These are phyloP conservation scores for Bubo bubo DNA, from an alignment of 2,113 vertebrate genomes.

Conservation along the genomic window DNA sequence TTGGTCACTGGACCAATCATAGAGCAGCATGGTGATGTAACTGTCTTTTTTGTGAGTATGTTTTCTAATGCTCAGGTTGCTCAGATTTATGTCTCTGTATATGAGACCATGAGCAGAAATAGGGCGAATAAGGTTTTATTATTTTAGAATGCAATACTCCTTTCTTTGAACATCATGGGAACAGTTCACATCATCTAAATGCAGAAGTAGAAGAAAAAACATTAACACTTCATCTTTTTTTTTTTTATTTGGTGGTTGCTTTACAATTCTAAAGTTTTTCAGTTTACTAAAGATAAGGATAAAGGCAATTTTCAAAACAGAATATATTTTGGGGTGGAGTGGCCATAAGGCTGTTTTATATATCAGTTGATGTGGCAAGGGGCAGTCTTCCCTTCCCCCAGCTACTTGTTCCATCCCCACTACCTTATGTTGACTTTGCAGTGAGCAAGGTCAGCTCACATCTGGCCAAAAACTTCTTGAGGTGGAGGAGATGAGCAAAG, in stretches of 20 bases:
- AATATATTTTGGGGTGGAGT: not conserved
- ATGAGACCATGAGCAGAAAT: not conserved
- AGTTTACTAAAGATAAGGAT: not conserved
- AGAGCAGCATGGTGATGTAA: not conserved
- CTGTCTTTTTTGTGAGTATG: not conserved
- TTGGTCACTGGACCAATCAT: not conserved
- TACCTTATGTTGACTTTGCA: not conserved
- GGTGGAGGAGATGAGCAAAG: not conserved
- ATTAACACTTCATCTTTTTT: not conserved
- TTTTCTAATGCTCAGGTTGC: not conserved
- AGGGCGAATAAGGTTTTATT: not conserved
- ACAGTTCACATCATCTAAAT: not conserved
- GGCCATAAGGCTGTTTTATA: not conserved
- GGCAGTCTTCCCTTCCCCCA: not conserved
- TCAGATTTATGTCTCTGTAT: not conserved
- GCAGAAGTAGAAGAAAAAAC: not conserved
- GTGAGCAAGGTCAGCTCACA: not conserved
- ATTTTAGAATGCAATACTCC: not conserved
- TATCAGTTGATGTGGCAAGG: not conserved
- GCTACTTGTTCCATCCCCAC: not conserved
- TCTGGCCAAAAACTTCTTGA: fast-evolving
- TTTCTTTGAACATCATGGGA: not conserved
- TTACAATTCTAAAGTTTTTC: not conserved
- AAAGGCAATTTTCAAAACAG: not conserved
- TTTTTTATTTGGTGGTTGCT: not conserved